Percentiles rank a stretch among this genome's conserved stretches.
These are phyloP conservation scores for Leucoraja erinaceus DNA, from an alignment of 2,113 vertebrate species.

Conservation along the genomic window DNA sequence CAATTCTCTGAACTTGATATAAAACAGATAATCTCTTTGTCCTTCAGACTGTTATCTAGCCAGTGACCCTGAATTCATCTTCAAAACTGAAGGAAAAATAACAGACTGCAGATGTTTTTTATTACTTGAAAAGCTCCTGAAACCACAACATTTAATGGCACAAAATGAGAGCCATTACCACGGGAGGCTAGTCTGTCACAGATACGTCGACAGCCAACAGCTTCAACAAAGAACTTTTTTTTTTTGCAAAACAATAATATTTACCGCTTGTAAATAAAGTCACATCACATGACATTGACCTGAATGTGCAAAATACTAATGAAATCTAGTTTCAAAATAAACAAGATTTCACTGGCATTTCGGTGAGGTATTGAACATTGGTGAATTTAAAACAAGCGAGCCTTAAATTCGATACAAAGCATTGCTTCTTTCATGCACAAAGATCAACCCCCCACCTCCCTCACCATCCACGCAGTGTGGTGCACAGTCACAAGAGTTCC, in stretches of 20 bases:
- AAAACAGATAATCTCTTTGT: slow-evolving; percentile 44
- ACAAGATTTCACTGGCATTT: background rate
- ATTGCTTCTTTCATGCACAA: no score
- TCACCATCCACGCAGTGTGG: no score
- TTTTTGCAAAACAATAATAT: slow-evolving; percentile 23
- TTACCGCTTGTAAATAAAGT: background rate
- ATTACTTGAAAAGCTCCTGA: slow-evolving; percentile 37
- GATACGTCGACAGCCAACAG: background rate
- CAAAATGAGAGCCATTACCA: slow-evolving; percentile 32
- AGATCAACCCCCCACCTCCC: no score
- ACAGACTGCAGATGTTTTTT: slow-evolving; percentile 27
- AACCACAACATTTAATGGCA: slow-evolving; percentile 36
- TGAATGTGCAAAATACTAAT: background rate
- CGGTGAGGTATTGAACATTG: background rate
- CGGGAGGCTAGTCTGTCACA: slow-evolving; percentile 28
- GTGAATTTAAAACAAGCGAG: background rate
- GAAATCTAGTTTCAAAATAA: background rate
- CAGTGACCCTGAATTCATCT: slow-evolving; percentile 35
- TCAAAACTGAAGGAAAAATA: slow-evolving; percentile 39
- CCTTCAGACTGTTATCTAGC: slow-evolving; percentile 40
- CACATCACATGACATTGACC: background rate
- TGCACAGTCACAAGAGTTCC: no score
- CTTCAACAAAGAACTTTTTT: slow-evolving; percentile 23
- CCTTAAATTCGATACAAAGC: no score
- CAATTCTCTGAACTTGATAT: slow-evolving; percentile 38